phyloP scores from a whole-genome alignment of 2,113 vertebrate species.

The Spizaetus ornatus region DNA sequence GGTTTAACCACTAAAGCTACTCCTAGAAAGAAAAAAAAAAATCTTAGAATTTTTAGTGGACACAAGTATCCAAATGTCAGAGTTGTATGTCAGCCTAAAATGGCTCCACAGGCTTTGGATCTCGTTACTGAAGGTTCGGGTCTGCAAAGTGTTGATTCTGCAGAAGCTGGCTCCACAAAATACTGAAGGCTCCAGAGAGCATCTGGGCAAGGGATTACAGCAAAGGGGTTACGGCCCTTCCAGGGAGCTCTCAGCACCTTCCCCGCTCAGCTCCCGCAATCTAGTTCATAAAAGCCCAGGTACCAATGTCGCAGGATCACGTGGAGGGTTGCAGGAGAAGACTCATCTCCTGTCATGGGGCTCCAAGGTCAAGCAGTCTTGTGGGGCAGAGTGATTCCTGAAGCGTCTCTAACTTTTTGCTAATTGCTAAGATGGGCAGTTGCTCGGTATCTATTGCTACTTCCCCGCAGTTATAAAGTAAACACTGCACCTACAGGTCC shows the following conservation, averaged over 20 bases:
- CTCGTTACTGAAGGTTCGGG: not conserved
- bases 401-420: not conserved
- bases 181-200: not conserved
- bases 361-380: not conserved
- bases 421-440: not conserved
- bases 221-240: fast-evolving
- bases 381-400: not conserved
- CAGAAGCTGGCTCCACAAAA: not conserved
- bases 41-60: not conserved
- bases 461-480: not conserved
- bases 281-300: not conserved
- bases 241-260: not conserved
- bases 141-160: not conserved
- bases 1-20: not conserved
- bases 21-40: not conserved
- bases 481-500: not conserved
- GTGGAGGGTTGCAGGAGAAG: not conserved
- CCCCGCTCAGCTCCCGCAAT: fast-evolving
- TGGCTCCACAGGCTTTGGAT: not conserved
- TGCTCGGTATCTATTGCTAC: not conserved
- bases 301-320: not conserved
- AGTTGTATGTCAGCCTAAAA: not conserved
- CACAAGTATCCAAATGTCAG: not conserved
- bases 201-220: no score
- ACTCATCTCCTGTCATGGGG: not conserved